Percentiles rank a stretch among this genome's conserved stretches.
These are phyloP conservation scores for Podocnemis expansa DNA, from an alignment of 2,113 vertebrate species.

Conservation along the genomic window DNA sequence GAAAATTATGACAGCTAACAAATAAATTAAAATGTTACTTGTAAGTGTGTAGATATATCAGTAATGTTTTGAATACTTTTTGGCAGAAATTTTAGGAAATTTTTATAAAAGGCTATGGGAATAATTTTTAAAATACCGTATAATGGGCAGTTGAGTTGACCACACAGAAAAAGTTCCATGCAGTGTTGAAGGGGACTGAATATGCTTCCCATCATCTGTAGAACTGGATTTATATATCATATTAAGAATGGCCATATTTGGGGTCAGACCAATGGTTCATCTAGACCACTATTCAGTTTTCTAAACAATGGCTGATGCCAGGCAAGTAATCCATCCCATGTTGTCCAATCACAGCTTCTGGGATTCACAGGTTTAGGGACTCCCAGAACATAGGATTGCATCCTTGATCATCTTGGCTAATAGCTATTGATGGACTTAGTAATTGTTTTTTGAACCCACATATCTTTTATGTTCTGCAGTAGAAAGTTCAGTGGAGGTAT, in stretches of 20 bases:
- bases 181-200: not conserved
- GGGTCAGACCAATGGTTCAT: too few relatives aligned
- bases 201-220: not conserved
- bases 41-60: not conserved
- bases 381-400: not conserved
- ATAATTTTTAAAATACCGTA: not conserved
- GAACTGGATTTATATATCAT: too few relatives aligned
- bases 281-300: too few relatives aligned
- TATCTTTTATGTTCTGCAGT: not conserved
- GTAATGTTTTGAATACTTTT: accelerated
- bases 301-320: too few relatives aligned
- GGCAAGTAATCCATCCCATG: too few relatives aligned
- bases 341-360: too few relatives aligned
- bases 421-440: not conserved
- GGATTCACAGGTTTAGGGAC: not conserved
- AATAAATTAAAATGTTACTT: not conserved
- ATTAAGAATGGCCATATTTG: too few relatives aligned
- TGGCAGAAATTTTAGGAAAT: not conserved
- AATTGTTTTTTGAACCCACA: not conserved
- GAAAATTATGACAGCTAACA: not conserved
- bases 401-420: not conserved
- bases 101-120: not conserved
- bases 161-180: not conserved
- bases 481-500: not conserved
- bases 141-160: not conserved